These are phyloP conservation scores for Nezara viridula DNA, from an alignment of 2,888 invertebrate genomes.

Conservation along the genomic window DNA sequence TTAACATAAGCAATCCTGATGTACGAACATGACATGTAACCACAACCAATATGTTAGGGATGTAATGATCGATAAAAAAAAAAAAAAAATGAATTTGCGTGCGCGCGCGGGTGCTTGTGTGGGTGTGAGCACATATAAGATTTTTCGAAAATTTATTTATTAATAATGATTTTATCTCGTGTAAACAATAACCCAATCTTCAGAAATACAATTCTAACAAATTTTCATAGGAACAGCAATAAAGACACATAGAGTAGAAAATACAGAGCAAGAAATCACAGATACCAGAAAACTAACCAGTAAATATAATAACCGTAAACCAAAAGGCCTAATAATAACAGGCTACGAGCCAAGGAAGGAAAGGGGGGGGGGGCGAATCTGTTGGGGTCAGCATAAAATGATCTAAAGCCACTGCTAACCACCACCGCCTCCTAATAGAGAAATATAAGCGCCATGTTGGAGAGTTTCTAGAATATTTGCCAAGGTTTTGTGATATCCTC, in stretches of 20 bases:
- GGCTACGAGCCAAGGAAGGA: neutral
- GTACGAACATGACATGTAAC: no score
- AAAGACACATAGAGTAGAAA: neutral
- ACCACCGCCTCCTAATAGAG: neutral
- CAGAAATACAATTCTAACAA: neutral
- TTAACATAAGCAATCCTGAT: no score
- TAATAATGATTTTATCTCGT: neutral
- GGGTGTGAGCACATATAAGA: no score
- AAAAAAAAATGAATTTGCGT: no score
- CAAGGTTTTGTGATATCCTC: neutral
- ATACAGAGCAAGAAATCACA: neutral
- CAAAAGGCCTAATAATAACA: neutral
- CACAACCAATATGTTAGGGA: no score
- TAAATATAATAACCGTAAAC: slow-evolving; percentile 2
- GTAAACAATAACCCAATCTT: neutral
- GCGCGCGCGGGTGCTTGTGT: no score
- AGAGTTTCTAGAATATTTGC: neutral
- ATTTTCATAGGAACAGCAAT: neutral
- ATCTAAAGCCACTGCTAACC: neutral
- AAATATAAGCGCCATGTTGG: neutral
- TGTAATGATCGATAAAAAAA: no score
- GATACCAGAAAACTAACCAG: neutral
- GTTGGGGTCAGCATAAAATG: neutral
- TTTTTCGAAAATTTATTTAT: no score
- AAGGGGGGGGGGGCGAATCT: neutral